These are phyloP conservation scores for Raja brachyura DNA, from an alignment of 2,113 vertebrate genomes.

Conservation along the genomic window DNA sequence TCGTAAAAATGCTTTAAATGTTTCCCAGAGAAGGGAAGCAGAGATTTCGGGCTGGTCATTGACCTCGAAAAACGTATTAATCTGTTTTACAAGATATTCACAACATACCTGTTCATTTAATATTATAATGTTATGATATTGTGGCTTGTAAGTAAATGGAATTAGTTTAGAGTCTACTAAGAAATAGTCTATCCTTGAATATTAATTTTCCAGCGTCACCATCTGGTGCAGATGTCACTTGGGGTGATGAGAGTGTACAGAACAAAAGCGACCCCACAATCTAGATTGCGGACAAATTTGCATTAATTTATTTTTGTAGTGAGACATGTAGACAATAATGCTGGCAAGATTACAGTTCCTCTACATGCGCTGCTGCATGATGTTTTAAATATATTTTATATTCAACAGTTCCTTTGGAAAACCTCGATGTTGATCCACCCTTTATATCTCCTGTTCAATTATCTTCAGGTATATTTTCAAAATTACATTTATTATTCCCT, in stretches of 20 bases:
- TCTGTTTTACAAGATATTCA: too few species aligned
- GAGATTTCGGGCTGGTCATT: too few species aligned
- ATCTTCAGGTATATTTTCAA: conserved; percentile 12
- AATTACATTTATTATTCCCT: neutral
- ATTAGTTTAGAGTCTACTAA: too few species aligned
- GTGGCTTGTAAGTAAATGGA: too few species aligned
- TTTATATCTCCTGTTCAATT: neutral
- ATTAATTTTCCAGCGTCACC: neutral
- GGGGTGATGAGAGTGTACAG: neutral
- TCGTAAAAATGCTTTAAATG: too few species aligned
- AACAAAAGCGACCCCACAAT: neutral
- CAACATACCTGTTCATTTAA: too few species aligned
- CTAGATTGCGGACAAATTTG: neutral
- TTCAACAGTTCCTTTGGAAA: neutral
- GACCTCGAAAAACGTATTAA: too few species aligned
- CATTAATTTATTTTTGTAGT: neutral
- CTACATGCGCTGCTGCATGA: neutral
- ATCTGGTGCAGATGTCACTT: neutral
- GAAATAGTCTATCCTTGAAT: too few species aligned
- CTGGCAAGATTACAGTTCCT: neutral
- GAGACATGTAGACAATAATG: neutral
- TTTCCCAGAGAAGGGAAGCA: too few species aligned
- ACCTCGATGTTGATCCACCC: rapidly evolving
- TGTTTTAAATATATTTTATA: conserved; percentile 7
- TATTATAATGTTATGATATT: too few species aligned